Evolutionary conservation across 2,797 vertebrate genomes (phyloP).

Genomic region (Gobio occitaniae): DNA sequence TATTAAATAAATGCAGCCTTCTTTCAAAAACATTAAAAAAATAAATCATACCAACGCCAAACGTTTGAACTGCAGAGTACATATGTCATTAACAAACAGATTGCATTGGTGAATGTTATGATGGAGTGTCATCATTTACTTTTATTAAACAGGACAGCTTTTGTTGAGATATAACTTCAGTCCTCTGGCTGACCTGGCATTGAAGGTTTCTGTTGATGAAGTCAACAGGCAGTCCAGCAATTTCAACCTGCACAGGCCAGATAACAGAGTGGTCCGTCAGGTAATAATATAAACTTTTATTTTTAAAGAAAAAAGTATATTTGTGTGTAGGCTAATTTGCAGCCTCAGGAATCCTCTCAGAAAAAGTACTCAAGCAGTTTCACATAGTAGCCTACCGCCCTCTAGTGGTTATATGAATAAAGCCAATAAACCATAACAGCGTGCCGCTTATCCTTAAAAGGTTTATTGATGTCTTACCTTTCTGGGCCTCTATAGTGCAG

Average conservation of each 20-base stretch:
- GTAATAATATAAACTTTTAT: constrained; percentile 9
- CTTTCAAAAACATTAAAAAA: background rate
- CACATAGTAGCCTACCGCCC: background rate
- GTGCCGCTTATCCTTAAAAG: too few relatives aligned
- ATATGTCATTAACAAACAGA: background rate
- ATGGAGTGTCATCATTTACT: background rate
- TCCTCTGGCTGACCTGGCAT: constrained; percentile 26
- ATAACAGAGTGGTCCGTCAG: constrained; percentile 12
- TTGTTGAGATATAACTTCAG: constrained; percentile 6
- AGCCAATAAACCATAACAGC: background rate
- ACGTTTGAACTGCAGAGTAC: background rate
- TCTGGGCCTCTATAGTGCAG: too few relatives aligned
- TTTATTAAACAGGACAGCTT: constrained; percentile 12
- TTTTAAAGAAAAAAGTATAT: background rate
- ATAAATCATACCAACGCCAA: background rate
- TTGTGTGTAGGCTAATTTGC: background rate
- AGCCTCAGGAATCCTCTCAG: background rate
- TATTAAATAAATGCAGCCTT: background rate
- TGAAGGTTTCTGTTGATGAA: constrained; percentile 36
- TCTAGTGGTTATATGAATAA: constrained; percentile 41
- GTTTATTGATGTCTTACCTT: too few relatives aligned
- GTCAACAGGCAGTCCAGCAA: constrained; percentile 24
- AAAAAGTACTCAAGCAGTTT: too few relatives aligned
- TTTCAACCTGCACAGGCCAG: constrained; percentile 21
- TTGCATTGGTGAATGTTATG: background rate